Evolutionary conservation across 2,888 invertebrate species (phyloP).

Genomic region (Ornithoptera alexandrae): DNA sequence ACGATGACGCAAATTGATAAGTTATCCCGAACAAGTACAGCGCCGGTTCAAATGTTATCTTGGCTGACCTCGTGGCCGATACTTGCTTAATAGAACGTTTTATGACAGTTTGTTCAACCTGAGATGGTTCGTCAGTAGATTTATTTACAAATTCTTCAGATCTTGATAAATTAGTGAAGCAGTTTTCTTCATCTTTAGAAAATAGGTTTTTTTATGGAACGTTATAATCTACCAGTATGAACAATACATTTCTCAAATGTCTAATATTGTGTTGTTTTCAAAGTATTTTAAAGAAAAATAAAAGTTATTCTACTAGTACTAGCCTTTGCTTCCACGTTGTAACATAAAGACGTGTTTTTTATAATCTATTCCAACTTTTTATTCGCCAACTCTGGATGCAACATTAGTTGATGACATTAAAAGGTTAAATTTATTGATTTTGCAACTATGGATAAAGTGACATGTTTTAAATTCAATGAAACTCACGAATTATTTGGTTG

Average conservation of each 20-base stretch:
- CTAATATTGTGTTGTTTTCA: no score
- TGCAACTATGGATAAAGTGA: constrained; percentile 13
- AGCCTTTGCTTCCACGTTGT: background rate
- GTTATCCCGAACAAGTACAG: constrained; percentile 70
- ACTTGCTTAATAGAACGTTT: constrained; percentile 53
- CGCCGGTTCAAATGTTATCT: constrained; percentile 64
- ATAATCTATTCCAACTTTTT: background rate
- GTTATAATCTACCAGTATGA: constrained; percentile 33
- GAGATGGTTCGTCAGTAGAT: constrained; percentile 52
- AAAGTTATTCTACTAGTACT: background rate
- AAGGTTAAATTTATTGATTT: constrained; percentile 16
- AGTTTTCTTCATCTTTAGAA: constrained; percentile 49
- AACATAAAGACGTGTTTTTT: background rate
- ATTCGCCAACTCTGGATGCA: background rate
- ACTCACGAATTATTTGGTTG: constrained; percentile 51
- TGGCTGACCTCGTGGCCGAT: constrained; percentile 54
- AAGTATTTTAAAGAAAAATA: no score
- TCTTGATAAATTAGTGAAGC: constrained; percentile 53
- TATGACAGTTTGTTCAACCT: constrained; percentile 73
- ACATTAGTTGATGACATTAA: background rate
- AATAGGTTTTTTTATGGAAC: constrained; percentile 49
- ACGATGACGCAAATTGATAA: constrained; percentile 73
- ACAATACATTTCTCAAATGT: background rate
- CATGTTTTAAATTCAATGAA: constrained; percentile 39
- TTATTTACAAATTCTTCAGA: constrained; percentile 60